Evolutionary conservation across 2,888 invertebrate genomes (phyloP).

Genomic region (Ephialtes manifestator): DNA sequence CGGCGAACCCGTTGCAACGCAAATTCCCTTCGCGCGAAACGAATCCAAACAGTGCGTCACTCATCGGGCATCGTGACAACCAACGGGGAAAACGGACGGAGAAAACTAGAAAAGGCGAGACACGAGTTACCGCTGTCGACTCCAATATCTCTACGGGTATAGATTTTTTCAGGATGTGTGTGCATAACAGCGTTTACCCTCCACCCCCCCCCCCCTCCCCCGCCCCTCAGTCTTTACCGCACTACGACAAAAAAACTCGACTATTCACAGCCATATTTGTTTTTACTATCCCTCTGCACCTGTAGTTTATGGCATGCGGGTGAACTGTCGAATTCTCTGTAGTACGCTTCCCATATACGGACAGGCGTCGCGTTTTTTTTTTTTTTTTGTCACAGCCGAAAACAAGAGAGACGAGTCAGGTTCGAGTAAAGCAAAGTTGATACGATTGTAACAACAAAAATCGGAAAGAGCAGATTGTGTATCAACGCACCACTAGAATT

Average conservation of each 20-base stretch:
- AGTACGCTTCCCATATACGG: not conserved
- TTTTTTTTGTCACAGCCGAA: slow-evolving; percentile 45
- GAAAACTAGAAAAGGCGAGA: slow-evolving; percentile 10
- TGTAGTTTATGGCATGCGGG: slow-evolving; percentile 36
- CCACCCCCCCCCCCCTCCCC: slow-evolving; percentile 38
- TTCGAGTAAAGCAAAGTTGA: slow-evolving; percentile 33
- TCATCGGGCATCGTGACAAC: slow-evolving; percentile 4
- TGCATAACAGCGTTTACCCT: slow-evolving; percentile 75
- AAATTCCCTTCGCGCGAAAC: slow-evolving; percentile 66
- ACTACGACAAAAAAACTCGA: slow-evolving; percentile 70
- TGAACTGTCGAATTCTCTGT: slow-evolving; percentile 31
- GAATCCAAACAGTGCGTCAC: slow-evolving; percentile 70
- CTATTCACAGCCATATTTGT: slow-evolving; percentile 16
- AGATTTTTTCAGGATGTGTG: slow-evolving; percentile 30
- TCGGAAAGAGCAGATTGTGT: not conserved
- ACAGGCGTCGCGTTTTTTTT: slow-evolving; percentile 48
- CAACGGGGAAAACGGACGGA: slow-evolving; percentile 1
- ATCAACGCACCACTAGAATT: slow-evolving; percentile 29
- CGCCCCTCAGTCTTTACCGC: slow-evolving; percentile 74
- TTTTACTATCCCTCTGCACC: slow-evolving; percentile 57
- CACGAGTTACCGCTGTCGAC: slow-evolving; percentile 35
- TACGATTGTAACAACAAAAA: slow-evolving; percentile 24
- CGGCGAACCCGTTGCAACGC: slow-evolving; percentile 64
- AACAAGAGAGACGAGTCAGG: slow-evolving; percentile 8
- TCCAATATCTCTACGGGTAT: slow-evolving; percentile 7